Base-by-base conservation (phyloP, 1,140 invertebrate species). In the Gonioctena quinquepunctata region DNA sequence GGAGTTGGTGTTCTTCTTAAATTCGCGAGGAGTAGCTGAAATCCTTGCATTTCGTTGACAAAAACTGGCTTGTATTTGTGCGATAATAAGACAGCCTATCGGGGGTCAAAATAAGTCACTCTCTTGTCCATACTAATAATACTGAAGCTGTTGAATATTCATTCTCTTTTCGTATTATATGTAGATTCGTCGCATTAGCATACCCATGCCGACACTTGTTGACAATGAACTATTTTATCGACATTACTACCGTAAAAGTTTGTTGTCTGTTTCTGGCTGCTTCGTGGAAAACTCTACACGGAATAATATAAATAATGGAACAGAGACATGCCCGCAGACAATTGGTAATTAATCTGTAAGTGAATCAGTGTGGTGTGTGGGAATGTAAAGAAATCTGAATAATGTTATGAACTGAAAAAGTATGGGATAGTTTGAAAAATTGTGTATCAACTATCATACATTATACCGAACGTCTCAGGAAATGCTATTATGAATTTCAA, bases 151-250 rank as follows among this genome's bases (percentile, higher is more conserved):
- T 59, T 72, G 70, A 68, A 72, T 72, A 72, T 72, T 72, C 70
- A 72, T 71, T 61, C 66, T 64, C 61, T 21, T n/a, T 72, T 66
- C 52, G 50, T 68, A 72, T 72, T 72, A 72, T 72, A 72, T 72
- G 70, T 72, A 72, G 70, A 72, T 72, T 69, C 68, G 22, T 64
- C 52, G 25, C 23, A 72, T 72, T 72, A 59, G 67, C 70, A 72
- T 72, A 72, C 18, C 56, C 52, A 69, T 64, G 56, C 68, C 59
- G 66, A 60, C 69, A 69, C 67, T 72, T 72, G 70, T 72, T 68
- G 70, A 72, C 69, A 67, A 59, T 71, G 60, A 64, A 61, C 59
- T 67, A 67, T 61, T 66, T 66, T 65, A 65, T 65, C 62, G 42
- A 25, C 62, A 65, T 48, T 49, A 27, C 42, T 61, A 61, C 25